phyloP scores from a whole-genome alignment of 2,113 vertebrate species.

The Peromyscus leucopus region DNA sequence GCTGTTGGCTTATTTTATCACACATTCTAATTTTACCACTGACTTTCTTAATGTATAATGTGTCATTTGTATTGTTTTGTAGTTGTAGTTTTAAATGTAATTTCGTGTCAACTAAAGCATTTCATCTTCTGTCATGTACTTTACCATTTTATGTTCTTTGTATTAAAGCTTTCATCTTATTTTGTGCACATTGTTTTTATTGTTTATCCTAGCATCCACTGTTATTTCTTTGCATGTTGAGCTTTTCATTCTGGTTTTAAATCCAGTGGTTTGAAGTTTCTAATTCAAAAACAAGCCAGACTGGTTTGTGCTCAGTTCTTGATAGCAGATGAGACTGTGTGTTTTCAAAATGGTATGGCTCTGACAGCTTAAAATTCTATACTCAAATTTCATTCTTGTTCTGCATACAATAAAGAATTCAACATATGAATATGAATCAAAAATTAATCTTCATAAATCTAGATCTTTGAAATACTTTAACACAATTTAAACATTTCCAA shows the following conservation, averaged over 20 bases:
- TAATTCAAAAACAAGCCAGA: not conserved
- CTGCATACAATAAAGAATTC: not conserved
- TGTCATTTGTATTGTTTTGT: not conserved
- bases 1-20: not conserved
- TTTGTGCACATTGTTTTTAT: not conserved
- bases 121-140: not conserved
- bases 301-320: not conserved
- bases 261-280: not conserved
- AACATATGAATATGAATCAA: not conserved
- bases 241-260: not conserved
- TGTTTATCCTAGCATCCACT: not conserved
- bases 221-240: not conserved
- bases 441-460: not conserved
- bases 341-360: not conserved
- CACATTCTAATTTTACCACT: not conserved
- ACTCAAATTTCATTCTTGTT: not conserved
- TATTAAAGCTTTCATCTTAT: not conserved
- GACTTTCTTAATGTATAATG: not conserved
- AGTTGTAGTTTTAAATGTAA: not conserved
- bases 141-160: not conserved
- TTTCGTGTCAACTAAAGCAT: not conserved
- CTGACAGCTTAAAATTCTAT: not conserved
- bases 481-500: not conserved
- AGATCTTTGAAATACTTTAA: not conserved
- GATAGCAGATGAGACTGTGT: too few species aligned